phyloP scores from a whole-genome alignment of 2,888 invertebrate genomes.

The Hypercompe scribonia region DNA sequence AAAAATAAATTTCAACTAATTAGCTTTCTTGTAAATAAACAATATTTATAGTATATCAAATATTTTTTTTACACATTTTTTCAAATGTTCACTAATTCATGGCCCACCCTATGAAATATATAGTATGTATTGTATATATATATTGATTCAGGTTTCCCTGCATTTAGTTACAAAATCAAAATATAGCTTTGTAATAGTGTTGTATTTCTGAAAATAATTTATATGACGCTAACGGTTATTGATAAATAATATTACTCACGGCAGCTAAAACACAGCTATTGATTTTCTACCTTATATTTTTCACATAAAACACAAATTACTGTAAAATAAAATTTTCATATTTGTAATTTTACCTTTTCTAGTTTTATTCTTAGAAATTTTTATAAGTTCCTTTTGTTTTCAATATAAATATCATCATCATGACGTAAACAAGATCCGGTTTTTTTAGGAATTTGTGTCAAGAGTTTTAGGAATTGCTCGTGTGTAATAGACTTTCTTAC shows the following conservation, averaged over 20 bases:
- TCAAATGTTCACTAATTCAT: no score
- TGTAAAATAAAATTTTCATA: not conserved
- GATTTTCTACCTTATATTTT: not conserved
- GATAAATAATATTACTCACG: conserved; percentile 9
- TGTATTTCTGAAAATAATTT: conserved; percentile 8
- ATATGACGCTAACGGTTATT: not conserved
- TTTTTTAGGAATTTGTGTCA: not conserved
- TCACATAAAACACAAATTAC: not conserved
- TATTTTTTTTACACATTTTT: no score
- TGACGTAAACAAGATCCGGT: not conserved
- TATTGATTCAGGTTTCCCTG: not conserved
- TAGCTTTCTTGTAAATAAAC: no score
- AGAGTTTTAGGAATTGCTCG: not conserved
- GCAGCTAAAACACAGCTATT: not conserved
- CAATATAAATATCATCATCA: not conserved
- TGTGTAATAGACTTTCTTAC: not conserved
- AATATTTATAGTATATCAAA: no score
- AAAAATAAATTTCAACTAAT: no score
- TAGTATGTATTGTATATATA: no score
- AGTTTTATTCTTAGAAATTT: conserved; percentile 1
- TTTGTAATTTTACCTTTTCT: not conserved
- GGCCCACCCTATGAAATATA: no score
- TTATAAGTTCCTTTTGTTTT: conserved; percentile 10
- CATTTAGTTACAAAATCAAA: not conserved
- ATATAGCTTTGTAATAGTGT: not conserved